Evolutionary conservation across 92 coral and sea anemone genomes (phyloP).

Genomic region (Siderastrea radians): DNA sequence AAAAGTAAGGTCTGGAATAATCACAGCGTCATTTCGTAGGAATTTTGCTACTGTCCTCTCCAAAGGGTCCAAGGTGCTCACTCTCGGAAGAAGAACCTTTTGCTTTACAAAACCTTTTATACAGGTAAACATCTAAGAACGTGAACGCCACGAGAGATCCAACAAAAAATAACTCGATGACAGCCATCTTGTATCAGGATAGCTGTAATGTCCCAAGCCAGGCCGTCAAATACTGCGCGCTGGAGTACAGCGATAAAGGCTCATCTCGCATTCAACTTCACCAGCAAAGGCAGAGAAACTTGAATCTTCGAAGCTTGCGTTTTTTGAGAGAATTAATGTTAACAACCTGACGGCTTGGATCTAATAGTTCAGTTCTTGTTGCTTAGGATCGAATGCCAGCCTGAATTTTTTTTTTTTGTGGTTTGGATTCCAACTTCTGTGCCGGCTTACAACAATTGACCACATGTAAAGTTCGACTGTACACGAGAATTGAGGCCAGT

Average conservation of each 20-base stretch:
- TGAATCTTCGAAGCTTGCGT: neutral
- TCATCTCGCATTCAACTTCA: too few relatives aligned
- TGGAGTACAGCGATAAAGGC: neutral
- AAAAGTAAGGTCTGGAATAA: too few relatives aligned
- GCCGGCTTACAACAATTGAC: too few relatives aligned
- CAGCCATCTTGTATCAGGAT: neutral
- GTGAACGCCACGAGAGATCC: constrained; percentile 13
- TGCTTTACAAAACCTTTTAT: neutral
- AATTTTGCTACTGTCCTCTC: neutral
- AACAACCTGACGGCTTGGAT: neutral
- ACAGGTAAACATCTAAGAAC: neutral
- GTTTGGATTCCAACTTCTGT: too few relatives aligned
- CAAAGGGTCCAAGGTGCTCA: neutral
- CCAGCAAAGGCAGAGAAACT: neutral
- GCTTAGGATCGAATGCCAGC: too few relatives aligned
- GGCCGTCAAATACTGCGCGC: neutral
- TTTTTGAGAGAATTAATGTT: neutral
- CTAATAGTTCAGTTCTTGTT: too few relatives aligned
- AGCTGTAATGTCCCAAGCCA: too few relatives aligned
- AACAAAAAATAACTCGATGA: constrained; percentile 14
- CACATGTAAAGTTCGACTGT: too few relatives aligned
- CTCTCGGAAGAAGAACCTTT: neutral
- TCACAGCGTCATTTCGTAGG: neutral
- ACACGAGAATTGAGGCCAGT: too few relatives aligned
- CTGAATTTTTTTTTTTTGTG: too few relatives aligned